Base-by-base conservation (phyloP, 2,888 invertebrate genomes). In the Andricus quercusramuli region DNA sequence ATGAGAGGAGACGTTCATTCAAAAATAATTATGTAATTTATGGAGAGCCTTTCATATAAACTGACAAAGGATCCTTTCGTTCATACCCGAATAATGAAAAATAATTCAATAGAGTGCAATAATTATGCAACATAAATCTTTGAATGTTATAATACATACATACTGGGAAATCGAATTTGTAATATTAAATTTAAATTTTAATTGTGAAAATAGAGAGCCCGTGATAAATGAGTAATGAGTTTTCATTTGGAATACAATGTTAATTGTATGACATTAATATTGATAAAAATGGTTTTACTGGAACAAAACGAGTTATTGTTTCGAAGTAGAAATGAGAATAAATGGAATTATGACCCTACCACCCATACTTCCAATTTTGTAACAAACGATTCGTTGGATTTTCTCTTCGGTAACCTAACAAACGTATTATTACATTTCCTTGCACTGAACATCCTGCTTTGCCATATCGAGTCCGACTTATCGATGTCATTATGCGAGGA, bases 391-490 rank as follows among this genome's bases (percentile, higher is more conserved):
- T 56, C 29, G 29, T 25, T 51, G 51, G 74, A 2, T 56, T 56
- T 56, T 13, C 51, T n/a, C n/a, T n/a, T n/a, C 32, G 56, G 56
- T 56, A 74, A 74, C 56, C 32, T 56, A 56, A 29, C 47, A 74
- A 74, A 74, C 59, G 51, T 56, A 74, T 74, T 56, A 74, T 74
- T 59, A 59, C 51, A 51, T 74, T 74, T 74, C 74, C 74, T 74
- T 74, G 56, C 56, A 32, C 11, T 56, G 56, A 56, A 74, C 74
- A 74, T 74, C 74, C 74, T 56, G 74, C 37, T 74, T 74, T 56
- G 22, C 74, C 74, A 74, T 74, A 74, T 74, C 56, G 56, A 74
- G 74, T 32, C 32, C 56, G 74, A 74, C 74, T 74, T 56, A 74
- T 74, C 74, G 74, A 56, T 74, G 32, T 74, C 74, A 74, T 74